These are phyloP conservation scores for Rhamnusium bicolor DNA, from an alignment of 2,888 invertebrate genomes.

Conservation along the genomic window DNA sequence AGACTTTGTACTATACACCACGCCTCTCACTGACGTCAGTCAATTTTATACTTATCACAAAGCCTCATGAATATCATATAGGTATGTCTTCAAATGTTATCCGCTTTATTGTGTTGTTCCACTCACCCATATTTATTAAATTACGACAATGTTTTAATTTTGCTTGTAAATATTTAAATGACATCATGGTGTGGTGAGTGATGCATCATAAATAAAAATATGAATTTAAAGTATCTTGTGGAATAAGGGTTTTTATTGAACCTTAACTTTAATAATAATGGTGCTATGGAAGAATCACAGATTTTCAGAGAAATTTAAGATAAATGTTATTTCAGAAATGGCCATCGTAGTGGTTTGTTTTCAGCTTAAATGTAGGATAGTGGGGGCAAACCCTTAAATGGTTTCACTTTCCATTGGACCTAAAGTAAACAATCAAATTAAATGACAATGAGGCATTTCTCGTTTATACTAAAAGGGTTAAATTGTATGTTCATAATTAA, in stretches of 20 bases:
- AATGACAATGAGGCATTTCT: constrained; percentile 10
- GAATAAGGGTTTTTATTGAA: background rate
- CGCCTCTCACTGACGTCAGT: too few species aligned
- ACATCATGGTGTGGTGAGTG: too few species aligned
- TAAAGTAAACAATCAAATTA: constrained; percentile 13
- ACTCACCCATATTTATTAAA: too few species aligned
- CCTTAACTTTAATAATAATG: background rate
- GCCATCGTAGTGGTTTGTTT: background rate
- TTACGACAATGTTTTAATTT: too few species aligned
- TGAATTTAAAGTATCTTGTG: too few species aligned
- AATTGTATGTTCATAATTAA: constrained; percentile 2
- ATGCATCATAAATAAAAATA: too few species aligned
- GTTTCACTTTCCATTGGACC: constrained; percentile 14
- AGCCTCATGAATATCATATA: too few species aligned
- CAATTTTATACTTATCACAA: too few species aligned
- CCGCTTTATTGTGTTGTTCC: too few species aligned
- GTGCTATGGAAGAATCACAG: background rate
- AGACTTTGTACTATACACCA: too few species aligned
- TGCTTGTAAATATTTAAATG: too few species aligned
- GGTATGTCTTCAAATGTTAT: too few species aligned
- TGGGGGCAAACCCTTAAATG: background rate
- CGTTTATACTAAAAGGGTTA: constrained; percentile 18
- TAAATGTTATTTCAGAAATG: background rate
- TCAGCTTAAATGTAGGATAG: background rate
- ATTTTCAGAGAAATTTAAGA: background rate